A percentile compares a stretch with the other conserved stretches of the same genome.
phyloP scores from a whole-genome alignment of 2,888 invertebrate species.

The Drosophila putrida region DNA sequence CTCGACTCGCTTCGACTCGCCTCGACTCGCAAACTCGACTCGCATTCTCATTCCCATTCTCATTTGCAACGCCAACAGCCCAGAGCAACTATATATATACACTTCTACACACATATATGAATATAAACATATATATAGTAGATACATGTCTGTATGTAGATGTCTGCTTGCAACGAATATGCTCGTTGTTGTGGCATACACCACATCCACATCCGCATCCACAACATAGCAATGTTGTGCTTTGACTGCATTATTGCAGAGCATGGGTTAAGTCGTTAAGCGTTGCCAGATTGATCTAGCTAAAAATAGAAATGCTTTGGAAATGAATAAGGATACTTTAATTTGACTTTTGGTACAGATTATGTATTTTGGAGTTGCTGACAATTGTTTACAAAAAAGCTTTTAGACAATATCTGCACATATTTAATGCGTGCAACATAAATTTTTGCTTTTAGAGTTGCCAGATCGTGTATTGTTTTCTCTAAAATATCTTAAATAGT shows the following conservation, averaged over 20 bases:
- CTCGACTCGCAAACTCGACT: constrained; percentile 42
- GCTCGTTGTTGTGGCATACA: constrained; percentile 55
- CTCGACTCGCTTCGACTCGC: constrained; percentile 58
- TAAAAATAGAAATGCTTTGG: neutral
- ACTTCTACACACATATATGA: constrained; percentile 9
- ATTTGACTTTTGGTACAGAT: no score
- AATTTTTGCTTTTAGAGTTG: constrained; percentile 20
- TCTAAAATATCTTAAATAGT: no score
- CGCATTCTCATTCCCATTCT: constrained; percentile 39
- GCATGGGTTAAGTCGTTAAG: constrained; percentile 20
- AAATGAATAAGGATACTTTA: no score
- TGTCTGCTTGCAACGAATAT: neutral
- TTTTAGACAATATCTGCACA: neutral
- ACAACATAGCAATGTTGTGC: constrained; percentile 38
- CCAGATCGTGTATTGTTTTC: no score
- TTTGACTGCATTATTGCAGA: neutral
- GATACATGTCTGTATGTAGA: neutral
- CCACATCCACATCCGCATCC: constrained; percentile 71
- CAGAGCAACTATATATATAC: constrained; percentile 38
- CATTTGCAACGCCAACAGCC: constrained; percentile 46
- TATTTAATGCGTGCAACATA: neutral
- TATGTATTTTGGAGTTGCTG: no score
- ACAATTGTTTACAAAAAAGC: neutral
- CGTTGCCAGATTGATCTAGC: neutral
- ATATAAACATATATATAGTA: constrained; percentile 17